Evolutionary conservation across 2,113 vertebrate genomes (phyloP).

Genomic region (Sceloporus undulatus): DNA sequence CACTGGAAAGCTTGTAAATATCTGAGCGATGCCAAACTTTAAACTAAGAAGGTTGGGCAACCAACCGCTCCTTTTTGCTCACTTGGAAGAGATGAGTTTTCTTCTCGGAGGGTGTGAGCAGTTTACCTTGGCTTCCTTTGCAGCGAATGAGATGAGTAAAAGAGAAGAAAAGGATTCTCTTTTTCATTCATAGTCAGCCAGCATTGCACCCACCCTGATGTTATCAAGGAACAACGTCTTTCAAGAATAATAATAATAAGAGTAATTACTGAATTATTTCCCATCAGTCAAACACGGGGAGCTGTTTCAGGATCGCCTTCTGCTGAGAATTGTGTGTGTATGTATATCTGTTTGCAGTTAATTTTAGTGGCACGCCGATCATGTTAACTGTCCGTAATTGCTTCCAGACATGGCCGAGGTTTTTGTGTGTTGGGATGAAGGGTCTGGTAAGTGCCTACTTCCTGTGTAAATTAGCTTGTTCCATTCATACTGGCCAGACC

Average conservation of each 20-base stretch:
- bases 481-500: constrained; percentile 83
- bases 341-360: constrained; percentile 86
- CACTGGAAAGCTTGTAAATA: background rate
- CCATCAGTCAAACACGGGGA: constrained; percentile 81
- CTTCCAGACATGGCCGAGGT: constrained; percentile 94
- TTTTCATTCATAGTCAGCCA: constrained; percentile 67
- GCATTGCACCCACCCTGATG: constrained; percentile 74
- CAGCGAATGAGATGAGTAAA: constrained; percentile 44
- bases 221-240: constrained; percentile 77
- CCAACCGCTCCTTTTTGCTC: constrained; percentile 10
- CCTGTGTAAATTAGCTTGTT: constrained; percentile 93
- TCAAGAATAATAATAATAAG: constrained; percentile 56
- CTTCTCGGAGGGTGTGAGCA: background rate
- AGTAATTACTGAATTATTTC: constrained; percentile 89
- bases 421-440: constrained; percentile 88
- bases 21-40: accelerated
- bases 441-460: constrained; percentile 92
- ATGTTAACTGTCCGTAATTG: constrained; percentile 94
- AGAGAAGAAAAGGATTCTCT: constrained; percentile 20
- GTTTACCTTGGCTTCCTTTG: constrained; percentile 30
- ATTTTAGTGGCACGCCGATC: constrained; percentile 93
- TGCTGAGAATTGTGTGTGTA: constrained; percentile 76
- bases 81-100: background rate
- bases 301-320: constrained; percentile 71
- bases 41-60: constrained; percentile 20